phyloP scores from a whole-genome alignment of 2,113 vertebrate genomes.

The Parus major region DNA sequence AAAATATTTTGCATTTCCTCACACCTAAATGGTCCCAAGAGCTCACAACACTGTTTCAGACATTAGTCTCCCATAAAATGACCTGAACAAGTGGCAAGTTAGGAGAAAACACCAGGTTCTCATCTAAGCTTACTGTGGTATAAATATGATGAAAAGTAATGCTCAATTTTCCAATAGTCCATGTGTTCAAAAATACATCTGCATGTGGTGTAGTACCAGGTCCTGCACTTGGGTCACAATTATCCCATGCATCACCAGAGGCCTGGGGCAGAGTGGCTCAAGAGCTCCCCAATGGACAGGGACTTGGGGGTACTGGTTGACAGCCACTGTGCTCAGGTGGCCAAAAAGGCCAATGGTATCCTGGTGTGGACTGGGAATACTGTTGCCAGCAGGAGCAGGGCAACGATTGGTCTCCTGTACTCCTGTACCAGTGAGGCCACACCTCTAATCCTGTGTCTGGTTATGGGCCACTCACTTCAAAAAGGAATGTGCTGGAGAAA shows the following conservation, averaged over 20 bases:
- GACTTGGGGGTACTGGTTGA: neutral
- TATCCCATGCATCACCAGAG: accelerated
- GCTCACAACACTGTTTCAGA: neutral
- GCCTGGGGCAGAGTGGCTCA: neutral
- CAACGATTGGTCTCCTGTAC: accelerated
- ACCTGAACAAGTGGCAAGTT: neutral
- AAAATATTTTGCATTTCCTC: neutral
- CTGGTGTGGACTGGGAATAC: neutral
- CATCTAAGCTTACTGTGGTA: neutral
- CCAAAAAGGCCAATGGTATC: neutral
- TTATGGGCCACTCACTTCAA: neutral
- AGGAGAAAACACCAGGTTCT: neutral
- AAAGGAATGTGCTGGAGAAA: neutral
- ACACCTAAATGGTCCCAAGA: neutral
- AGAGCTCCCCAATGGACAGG: neutral
- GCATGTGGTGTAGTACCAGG: accelerated
- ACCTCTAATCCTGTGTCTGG: accelerated
- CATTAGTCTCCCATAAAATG: neutral
- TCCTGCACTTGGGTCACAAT: neutral
- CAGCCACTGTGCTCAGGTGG: neutral
- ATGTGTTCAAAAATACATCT: neutral
- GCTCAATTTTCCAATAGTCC: neutral
- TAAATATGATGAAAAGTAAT: neutral
- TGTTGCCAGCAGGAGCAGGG: neutral
- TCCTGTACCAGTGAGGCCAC: neutral